phyloP scores from a whole-genome alignment of 2,797 vertebrate species.

The Cynopterus sphinx region DNA sequence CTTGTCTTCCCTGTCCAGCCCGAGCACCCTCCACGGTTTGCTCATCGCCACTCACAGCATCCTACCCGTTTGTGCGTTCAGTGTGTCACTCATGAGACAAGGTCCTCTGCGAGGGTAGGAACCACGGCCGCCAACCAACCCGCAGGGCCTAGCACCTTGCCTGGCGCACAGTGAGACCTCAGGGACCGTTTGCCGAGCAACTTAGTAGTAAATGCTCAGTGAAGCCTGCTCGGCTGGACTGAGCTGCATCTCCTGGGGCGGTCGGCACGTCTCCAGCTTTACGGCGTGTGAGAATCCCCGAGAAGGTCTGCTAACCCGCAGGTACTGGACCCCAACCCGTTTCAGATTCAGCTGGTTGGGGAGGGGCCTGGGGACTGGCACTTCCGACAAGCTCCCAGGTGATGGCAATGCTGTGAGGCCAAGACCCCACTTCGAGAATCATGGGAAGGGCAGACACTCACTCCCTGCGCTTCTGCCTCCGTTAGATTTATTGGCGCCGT shows the following conservation, averaged over 20 bases:
- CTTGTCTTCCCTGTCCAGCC: neutral
- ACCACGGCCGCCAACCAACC: neutral
- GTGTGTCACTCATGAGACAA: neutral
- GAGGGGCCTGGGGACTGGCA: neutral
- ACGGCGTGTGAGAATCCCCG: neutral
- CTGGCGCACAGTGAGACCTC: neutral
- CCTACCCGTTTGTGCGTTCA: neutral
- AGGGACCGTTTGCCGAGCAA: neutral
- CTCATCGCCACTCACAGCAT: neutral
- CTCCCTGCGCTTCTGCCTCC: neutral
- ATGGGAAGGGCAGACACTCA: neutral
- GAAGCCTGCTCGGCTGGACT: neutral
- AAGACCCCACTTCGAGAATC: neutral
- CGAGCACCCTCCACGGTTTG: no score
- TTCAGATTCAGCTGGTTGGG: neutral
- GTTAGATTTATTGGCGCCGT: neutral
- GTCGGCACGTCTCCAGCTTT: neutral
- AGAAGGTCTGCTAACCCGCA: neutral
- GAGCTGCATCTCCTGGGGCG: neutral
- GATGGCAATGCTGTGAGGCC: neutral
- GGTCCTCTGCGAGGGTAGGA: neutral
- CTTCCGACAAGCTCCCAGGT: neutral
- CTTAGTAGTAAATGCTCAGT: neutral
- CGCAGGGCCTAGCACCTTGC: fast-evolving
- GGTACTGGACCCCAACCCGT: neutral